Percentiles rank a stretch among this genome's conserved stretches.
These are phyloP conservation scores for Anthophora plumipes DNA, from an alignment of 2,888 invertebrate species.

Conservation along the genomic window DNA sequence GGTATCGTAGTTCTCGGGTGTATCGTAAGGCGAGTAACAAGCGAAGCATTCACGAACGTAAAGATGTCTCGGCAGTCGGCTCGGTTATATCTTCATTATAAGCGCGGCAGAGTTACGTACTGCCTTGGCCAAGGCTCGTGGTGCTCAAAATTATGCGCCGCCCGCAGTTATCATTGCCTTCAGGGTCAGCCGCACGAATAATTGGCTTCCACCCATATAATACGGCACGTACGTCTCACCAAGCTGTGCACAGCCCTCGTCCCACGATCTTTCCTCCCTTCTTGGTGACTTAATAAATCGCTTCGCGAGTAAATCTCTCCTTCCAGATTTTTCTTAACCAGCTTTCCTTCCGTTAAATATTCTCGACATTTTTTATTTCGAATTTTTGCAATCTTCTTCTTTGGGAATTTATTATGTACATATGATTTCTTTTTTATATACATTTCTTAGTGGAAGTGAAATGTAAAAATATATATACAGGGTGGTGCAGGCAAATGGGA, in stretches of 20 bases:
- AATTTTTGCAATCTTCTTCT: too few relatives aligned
- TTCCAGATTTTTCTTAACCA: not conserved
- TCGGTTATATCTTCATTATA: conserved; percentile 84
- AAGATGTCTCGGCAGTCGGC: conserved; percentile 82
- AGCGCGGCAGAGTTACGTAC: conserved; percentile 82
- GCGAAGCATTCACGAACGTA: conserved; percentile 79
- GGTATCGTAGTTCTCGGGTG: conserved; percentile 43
- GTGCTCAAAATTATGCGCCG: conserved; percentile 81
- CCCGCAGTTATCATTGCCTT: conserved; percentile 82
- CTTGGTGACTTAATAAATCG: conserved; percentile 13
- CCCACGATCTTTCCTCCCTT: conserved; percentile 25
- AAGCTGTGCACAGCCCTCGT: not conserved
- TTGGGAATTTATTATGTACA: too few relatives aligned
- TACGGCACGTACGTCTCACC: conserved; percentile 65
- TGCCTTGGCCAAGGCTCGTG: conserved; percentile 69
- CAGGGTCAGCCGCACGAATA: conserved; percentile 78
- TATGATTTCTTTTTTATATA: too few relatives aligned
- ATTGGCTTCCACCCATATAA: conserved; percentile 80
- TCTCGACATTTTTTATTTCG: not conserved
- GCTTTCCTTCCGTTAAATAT: too few relatives aligned
- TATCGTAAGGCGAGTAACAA: conserved; percentile 78
- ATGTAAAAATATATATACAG: too few relatives aligned
- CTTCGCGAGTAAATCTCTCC: conserved; percentile 6
- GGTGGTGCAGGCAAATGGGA: too few relatives aligned
- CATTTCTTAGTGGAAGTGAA: too few relatives aligned